Evolutionary conservation across 2,113 vertebrate species (phyloP), one percentile per base, ranked within the genome.

Genomic region (Pavo muticus): DNA sequence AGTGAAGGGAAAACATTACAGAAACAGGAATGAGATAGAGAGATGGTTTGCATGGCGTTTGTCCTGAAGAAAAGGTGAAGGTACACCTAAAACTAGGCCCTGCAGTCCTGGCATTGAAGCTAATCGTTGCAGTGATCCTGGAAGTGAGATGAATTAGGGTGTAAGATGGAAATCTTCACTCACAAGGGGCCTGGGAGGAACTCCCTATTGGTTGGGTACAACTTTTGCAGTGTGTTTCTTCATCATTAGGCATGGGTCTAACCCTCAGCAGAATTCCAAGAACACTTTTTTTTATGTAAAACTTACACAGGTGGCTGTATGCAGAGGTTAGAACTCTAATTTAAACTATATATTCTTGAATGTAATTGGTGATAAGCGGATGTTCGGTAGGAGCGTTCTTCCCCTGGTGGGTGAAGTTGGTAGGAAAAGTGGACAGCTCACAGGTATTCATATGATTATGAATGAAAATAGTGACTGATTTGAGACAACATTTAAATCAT

Each of bases 401-500:
- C 39, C 25, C 37, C 21, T 39, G 27, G 61, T 40, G 24, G 27
- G 27, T 40, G 39, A 40, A 40, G 27, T 40, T 40, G 61, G 37
- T 40, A 40, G 37, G 61, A 29, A 18, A 64, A 19, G 39, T 29
- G 10, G 30, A 10, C 19, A 52, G 14, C 6, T 15, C 44, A 30
- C 27, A 57, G 35, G 56, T 30, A 82, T 86, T 63, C 10, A 21
- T 61, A n/a, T 19, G 67, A 52, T 96, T 91, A 84, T 92, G 94
- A 77, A 84, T 76, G 87, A 77, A 84, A 80, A 87, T 80, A 95
- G 79, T n/a, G n/a, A 68, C 76, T 73, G 57, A 64, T 70, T 94
- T 79, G 88, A 94, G 96, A 92, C 87, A 90, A 96, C 85, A 30
- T 88, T 96, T 97, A 98, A 98, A 97, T 98, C 94, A 96, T 94